Percentiles rank a stretch among this genome's conserved stretches.
Conservation (phyloP, 2,797 vertebrate species). For the Syncerus caffer region DNA sequence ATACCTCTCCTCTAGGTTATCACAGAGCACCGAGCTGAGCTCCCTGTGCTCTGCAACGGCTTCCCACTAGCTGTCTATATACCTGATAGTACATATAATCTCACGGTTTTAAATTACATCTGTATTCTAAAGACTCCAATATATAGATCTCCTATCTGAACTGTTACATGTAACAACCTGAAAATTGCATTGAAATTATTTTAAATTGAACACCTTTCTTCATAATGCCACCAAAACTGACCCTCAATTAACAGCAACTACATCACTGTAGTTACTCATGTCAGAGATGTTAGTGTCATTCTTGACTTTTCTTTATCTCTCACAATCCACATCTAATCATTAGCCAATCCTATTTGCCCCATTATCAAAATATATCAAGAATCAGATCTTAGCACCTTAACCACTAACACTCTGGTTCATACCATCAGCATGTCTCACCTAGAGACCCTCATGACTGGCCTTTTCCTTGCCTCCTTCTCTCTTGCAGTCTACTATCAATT, state of each 20-base stretch:
- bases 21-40: neutral
- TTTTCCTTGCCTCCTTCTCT: neutral
- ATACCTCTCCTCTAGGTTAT: neutral
- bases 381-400: neutral
- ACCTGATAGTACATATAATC: neutral
- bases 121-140: neutral
- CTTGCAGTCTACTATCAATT: neutral
- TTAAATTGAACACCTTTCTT: neutral
- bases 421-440: neutral
- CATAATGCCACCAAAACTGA: neutral
- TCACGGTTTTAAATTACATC: neutral
- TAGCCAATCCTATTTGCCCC: neutral
- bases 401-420: neutral
- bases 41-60: rapidly evolving
- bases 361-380: neutral
- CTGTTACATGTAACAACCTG: neutral
- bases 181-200: neutral
- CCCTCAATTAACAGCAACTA: neutral
- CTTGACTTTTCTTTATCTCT: neutral
- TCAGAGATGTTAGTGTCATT: neutral
- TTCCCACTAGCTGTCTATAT: neutral
- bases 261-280: neutral
- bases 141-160: neutral
- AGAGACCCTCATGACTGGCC: neutral
- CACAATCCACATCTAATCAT: neutral